These are phyloP conservation scores for Dicyrtomina minuta DNA, from an alignment of 2,888 invertebrate species.

Conservation along the genomic window DNA sequence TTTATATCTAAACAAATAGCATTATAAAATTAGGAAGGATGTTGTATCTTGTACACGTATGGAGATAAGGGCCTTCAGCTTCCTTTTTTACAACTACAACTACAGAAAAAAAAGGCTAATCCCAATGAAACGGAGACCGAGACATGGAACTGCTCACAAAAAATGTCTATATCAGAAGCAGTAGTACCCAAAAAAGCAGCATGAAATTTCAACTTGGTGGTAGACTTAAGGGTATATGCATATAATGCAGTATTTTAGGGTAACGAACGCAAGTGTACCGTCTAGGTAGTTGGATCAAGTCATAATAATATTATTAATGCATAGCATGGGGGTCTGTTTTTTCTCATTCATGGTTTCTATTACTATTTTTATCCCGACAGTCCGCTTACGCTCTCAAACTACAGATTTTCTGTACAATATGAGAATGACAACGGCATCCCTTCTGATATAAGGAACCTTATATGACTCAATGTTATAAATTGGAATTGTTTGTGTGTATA, in stretches of 20 bases:
- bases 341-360: slow-evolving; percentile 23
- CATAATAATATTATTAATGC: slow-evolving; percentile 10
- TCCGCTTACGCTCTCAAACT: slow-evolving; percentile 1
- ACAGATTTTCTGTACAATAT: background rate
- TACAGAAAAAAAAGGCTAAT: slow-evolving; percentile 30
- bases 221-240: no score
- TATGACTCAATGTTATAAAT: no score
- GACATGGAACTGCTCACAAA: no score
- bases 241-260: background rate
- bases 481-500: no score
- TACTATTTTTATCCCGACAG: slow-evolving; percentile 27
- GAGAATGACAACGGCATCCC: no score
- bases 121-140: background rate
- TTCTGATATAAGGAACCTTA: no score
- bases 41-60: background rate
- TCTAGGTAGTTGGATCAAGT: slow-evolving; percentile 5
- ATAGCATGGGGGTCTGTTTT: slow-evolving; percentile 25
- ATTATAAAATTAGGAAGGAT: slow-evolving; percentile 17
- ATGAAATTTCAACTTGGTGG: background rate
- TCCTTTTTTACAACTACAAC: slow-evolving; percentile 23
- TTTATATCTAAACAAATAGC: background rate
- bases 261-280: slow-evolving; percentile 2
- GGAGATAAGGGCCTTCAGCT: slow-evolving; percentile 27
- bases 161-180: no score
- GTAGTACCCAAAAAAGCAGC: background rate